Conservation (phyloP, 2,888 invertebrate genomes). For the Hesperia comma region DNA sequence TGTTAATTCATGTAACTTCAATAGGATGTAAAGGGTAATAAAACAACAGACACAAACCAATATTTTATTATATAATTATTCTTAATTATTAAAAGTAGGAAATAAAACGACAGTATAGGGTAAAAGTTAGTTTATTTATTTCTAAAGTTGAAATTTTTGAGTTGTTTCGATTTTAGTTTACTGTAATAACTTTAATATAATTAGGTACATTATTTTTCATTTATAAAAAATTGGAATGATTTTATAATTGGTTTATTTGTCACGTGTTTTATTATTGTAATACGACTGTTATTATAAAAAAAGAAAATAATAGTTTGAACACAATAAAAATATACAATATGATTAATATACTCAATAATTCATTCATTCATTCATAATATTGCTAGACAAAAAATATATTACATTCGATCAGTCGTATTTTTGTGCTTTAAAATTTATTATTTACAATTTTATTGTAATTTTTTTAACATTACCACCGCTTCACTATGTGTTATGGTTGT, state of each 20-base stretch:
- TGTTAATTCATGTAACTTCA: no score
- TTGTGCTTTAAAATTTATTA: conserved; percentile 24
- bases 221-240: conserved; percentile 7
- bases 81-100: conserved; percentile 21
- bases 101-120: conserved; percentile 57
- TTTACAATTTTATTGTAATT: conserved; percentile 33
- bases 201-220: no score
- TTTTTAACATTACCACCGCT: conserved; percentile 57
- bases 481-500: conserved; percentile 66
- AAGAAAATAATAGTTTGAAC: no score
- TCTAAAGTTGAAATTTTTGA: conserved; percentile 38
- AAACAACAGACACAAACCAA: background rate
- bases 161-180: conserved; percentile 41
- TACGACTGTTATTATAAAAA: background rate
- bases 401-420: background rate
- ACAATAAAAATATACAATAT: no score
- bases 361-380: no score
- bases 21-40: background rate
- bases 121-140: conserved; percentile 22
- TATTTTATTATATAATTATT: background rate
- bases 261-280: background rate
- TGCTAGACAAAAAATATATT: background rate
- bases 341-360: no score
- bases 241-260: conserved; percentile 33
- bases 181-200: conserved; percentile 33